Evolutionary conservation across 2,113 vertebrate genomes (phyloP).

Genomic region (Struthio camelus): DNA sequence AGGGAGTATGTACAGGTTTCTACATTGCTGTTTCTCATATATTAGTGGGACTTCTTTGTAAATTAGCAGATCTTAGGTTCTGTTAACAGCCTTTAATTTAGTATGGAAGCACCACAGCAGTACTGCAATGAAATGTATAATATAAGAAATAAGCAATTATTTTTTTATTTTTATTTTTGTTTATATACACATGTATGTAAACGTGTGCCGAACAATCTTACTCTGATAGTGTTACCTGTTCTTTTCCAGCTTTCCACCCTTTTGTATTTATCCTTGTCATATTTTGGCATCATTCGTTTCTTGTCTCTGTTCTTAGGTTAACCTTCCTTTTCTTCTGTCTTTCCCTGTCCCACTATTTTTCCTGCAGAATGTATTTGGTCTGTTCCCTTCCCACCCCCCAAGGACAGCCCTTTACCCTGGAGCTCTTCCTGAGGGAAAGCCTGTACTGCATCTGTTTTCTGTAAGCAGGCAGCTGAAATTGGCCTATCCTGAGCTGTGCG

Average conservation of each 20-base stretch:
- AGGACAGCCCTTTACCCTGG: background rate
- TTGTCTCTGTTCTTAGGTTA: background rate
- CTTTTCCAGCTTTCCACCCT: background rate
- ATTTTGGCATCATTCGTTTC: background rate
- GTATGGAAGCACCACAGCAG: background rate
- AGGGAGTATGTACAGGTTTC: background rate
- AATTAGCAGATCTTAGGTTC: background rate
- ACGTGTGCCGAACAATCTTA: background rate
- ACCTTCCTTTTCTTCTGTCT: background rate
- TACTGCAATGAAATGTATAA: background rate
- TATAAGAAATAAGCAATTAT: background rate
- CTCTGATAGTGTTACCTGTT: background rate
- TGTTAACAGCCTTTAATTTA: background rate
- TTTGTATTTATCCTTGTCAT: background rate
- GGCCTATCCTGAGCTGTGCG: background rate
- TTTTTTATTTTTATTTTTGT: no score
- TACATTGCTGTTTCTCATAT: background rate
- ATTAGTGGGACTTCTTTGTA: background rate
- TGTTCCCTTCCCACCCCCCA: background rate
- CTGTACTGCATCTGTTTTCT: background rate
- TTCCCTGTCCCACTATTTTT: background rate
- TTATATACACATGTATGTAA: no score
- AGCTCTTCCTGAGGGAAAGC: background rate
- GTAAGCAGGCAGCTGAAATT: background rate
- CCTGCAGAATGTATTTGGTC: background rate